These are phyloP conservation scores for Scolopax bukidnonensis DNA, from an alignment of 2,797 vertebrate species.

Conservation along the genomic window DNA sequence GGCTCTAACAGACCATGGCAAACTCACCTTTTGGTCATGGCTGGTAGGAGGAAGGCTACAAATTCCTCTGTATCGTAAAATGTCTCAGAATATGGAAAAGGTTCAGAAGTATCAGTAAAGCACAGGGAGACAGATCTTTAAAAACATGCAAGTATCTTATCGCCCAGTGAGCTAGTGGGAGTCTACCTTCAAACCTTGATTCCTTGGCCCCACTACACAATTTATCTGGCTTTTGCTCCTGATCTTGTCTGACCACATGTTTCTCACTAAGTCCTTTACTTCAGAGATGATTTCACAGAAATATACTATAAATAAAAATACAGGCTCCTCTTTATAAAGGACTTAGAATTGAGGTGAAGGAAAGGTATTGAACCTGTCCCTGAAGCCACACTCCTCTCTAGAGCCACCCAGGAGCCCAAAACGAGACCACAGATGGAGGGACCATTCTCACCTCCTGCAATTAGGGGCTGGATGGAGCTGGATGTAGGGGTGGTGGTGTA, in stretches of 20 bases:
- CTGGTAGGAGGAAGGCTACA: background rate
- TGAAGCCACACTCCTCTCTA: background rate
- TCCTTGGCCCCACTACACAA: background rate
- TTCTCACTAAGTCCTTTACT: background rate
- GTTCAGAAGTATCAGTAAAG: background rate
- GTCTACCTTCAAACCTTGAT: background rate
- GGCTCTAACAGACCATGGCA: background rate
- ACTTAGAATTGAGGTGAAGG: background rate
- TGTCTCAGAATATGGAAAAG: background rate
- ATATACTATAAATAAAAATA: background rate
- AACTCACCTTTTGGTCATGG: background rate
- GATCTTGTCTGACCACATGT: background rate
- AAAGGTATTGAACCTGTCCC: background rate
- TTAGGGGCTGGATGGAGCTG: background rate
- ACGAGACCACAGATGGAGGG: accelerated
- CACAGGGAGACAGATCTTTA: background rate
- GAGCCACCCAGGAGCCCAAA: background rate
- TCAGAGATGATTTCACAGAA: background rate
- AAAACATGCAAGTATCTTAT: background rate
- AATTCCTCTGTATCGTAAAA: background rate
- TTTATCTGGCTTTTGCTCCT: background rate
- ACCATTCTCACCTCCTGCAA: accelerated
- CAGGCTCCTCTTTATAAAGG: background rate
- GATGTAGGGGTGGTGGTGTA: background rate
- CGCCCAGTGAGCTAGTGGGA: background rate